Base-by-base conservation (phyloP, 2,888 invertebrate species). In the Torymus aiolomorphi region DNA sequence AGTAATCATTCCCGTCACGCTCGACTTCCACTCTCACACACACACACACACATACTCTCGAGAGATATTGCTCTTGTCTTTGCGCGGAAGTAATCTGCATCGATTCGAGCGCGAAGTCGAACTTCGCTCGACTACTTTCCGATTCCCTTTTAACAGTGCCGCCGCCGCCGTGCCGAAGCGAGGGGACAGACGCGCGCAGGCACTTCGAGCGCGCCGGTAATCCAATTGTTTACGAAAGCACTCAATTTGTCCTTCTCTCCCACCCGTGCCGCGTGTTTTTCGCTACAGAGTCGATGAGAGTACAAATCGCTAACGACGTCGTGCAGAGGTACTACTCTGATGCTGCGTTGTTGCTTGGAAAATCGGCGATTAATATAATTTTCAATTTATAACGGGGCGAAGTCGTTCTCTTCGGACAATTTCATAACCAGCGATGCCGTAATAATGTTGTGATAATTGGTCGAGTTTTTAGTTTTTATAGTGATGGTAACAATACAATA, bases 161-260 rank as follows among this genome's bases (percentile, higher is more conserved):
- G 12, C 42, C 8, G 13, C 63, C 18, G 54, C 2, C 59, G 51
- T 13, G 20, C 56, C 10, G 65, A 65, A 14, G 18, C 51, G 42
- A 65, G 31, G 20, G 54, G 20, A 10, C n/a, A 16, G 42, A 12
- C 12, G 14, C n/a, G 59, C 61, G n/a, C 52, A 42, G 42, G 42
- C 42, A n/a, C 62, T 42, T 71, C 51, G 52, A 51, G 11, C 14
- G 11, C 13, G n/a, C 57, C 65, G 72, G 71, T 78, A 78, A 78
- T 78, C 72, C 77, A 78, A 78, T 78, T 78, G 78, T 78, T 71
- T 71, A 56, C 73, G 67, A 78, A 78, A 78, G 73, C 73, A 59
- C 73, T 78, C 73, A 73, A 78, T 78, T 78, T 67, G 31, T 59
- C n/a, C 14, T 24, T 49, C 12, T 16, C 56, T 13, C 18, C 31